A percentile compares a stretch with the other conserved stretches of the same genome.
phyloP scores from a whole-genome alignment of 1,140 invertebrate species.

The Zaprionus inermis region DNA sequence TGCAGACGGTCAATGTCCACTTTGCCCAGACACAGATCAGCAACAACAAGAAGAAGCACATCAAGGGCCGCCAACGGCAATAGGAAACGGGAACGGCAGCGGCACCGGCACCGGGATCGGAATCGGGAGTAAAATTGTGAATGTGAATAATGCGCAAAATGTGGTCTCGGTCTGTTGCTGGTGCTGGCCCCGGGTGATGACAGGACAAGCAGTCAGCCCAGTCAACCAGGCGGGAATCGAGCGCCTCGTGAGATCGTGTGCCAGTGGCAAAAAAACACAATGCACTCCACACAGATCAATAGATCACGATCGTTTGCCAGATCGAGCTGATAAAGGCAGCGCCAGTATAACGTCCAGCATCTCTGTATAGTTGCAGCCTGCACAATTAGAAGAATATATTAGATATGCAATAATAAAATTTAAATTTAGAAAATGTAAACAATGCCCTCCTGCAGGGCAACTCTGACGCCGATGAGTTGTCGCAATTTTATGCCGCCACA shows the following conservation, averaged over 20 bases:
- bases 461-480: not conserved
- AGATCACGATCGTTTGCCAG: constrained; percentile 51
- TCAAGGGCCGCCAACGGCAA: constrained; percentile 16
- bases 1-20: constrained; percentile 78
- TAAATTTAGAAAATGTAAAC: not conserved
- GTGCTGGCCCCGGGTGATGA: constrained; percentile 40
- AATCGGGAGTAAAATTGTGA: constrained; percentile 38
- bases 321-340: constrained; percentile 2
- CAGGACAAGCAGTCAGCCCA: constrained; percentile 32
- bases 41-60: not conserved
- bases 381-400: constrained; percentile 15
- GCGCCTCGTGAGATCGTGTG: constrained; percentile 54
- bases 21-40: constrained; percentile 44
- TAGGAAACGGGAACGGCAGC: constrained; percentile 23
- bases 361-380: not conserved
- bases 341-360: not conserved
- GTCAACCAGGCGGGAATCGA: constrained; percentile 29
- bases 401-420: not conserved
- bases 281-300: constrained; percentile 57
- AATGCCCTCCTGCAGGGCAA: not conserved
- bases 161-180: constrained; percentile 48
- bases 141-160: constrained; percentile 69
- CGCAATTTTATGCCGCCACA: not conserved
- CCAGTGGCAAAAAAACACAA: constrained; percentile 60
- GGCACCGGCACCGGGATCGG: not conserved